Conservation (phyloP, 2,113 vertebrate genomes). For the Phoenicopterus ruber region DNA sequence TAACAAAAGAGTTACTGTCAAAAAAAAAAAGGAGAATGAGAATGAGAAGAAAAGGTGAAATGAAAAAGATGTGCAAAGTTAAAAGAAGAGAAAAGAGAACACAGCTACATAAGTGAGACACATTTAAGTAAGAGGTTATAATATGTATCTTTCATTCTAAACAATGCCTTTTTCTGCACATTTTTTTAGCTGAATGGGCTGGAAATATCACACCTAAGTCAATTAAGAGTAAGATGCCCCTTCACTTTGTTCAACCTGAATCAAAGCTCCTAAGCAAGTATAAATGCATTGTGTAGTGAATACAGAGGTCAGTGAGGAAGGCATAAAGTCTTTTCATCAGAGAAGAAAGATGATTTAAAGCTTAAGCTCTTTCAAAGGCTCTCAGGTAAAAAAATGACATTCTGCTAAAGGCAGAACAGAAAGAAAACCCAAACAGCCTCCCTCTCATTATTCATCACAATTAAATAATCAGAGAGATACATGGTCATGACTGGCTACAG, state of each 20-base stretch:
- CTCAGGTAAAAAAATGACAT: neutral
- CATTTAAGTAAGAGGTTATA: conserved; percentile 18
- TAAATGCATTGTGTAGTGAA: conserved; percentile 37
- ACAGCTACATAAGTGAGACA: neutral
- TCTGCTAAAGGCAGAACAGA: conserved; percentile 6
- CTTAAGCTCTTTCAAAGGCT: conserved; percentile 50
- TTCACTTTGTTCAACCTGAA: conserved; percentile 54
- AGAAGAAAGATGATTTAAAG: conserved; percentile 53
- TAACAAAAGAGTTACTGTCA: neutral
- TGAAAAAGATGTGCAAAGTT: neutral
- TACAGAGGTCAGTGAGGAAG: conserved; percentile 40
- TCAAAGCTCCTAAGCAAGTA: conserved; percentile 44
- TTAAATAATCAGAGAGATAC: conserved; percentile 10
- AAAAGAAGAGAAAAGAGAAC: neutral
- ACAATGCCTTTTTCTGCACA: conserved; percentile 11
- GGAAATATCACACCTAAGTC: conserved; percentile 64
- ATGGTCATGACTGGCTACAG: neutral
- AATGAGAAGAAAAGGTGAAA: neutral
- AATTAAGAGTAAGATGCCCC: conserved; percentile 50
- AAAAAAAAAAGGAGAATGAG: neutral
- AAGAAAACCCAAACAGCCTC: neutral
- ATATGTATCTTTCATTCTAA: conserved; percentile 33
- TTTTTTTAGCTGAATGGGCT: conserved; percentile 36
- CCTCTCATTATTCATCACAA: neutral
- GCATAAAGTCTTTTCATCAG: conserved; percentile 27